Evolutionary conservation across 2,797 vertebrate species (phyloP), one percentile per base, ranked within the genome.

Genomic region (Bradypodion ventrale): DNA sequence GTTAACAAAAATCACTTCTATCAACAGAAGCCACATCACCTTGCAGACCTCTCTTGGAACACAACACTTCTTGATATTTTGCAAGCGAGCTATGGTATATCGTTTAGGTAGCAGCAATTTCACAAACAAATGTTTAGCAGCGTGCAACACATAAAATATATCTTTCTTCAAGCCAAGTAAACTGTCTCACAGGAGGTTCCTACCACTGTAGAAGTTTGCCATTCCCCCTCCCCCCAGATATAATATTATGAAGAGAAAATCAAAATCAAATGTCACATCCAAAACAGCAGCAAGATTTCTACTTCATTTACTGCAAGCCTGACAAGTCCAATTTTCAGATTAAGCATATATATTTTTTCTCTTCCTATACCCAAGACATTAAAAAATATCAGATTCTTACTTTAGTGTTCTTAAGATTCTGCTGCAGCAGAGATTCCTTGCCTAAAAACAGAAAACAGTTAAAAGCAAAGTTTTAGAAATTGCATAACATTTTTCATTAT

Each of bases 371-470:
- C n/a, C 29, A 69, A 83, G 13, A 83, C 82, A 86, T 5, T 0
- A 0, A 87, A 1, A 65, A 49, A 1, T n/a, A 72, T 1, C 83
- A 60, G 89, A 86, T 77, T 94, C 95, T 96, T 96, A 96, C 95
- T 94, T 92, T 90, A 89, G 68, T 83, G 85, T 93, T 82, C 83
- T 92, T 81, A 15, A 87, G 91, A 86, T 92, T 93, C 92, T 92
- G 82, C 49, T n/a, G 87, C 19, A 91, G 44, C 87, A 89, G 90
- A 83, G 89, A 88, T 77, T 85, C 92, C 86, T 95, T 89, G 91
- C 95, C 95, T 95, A 90, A 88, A 46, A 78, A 89, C 69, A n/a
- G 1, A 25, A 84, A 88, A 89, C 32, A 85, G 7, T 46, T 63
- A 4, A 94, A 88, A 56, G 87, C 77, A 85, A 92, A 89, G 76